Base-by-base conservation (phyloP, 2,888 invertebrate species). In the Eudasyphora cyanicolor region DNA sequence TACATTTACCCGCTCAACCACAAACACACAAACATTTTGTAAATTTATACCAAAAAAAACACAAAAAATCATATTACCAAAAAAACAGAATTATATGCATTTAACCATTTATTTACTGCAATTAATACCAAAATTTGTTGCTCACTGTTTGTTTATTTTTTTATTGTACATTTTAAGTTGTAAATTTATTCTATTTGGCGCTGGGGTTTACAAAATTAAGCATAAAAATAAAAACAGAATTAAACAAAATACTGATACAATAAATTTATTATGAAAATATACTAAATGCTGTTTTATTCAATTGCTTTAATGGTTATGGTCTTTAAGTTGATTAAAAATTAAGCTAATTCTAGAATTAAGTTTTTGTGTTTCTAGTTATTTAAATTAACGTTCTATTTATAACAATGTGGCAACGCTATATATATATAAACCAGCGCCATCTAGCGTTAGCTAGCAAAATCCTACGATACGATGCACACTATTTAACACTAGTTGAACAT, bases 31-130 rank as follows among this genome's bases (percentile, higher is more conserved):
- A 21, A n/a, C 12, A 57, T 12, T 32, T 57, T 69, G 49, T 69
- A 69, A 69, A 69, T 73, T 42, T 57, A 73, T 73, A 73, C 60
- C 73, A 73, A 73, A 60, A 54, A 54, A 19, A 21, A 54, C 29
- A 12, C 29, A 51, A 70, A 51, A 51, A 29, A 19, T 17, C 17
- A 62, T 32, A 12, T 71, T 71, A 71, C 71, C 54, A 71, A 71
- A 71, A 54, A 64, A 17, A 71, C 62, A 1, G 32, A 35, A 10
- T 17, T 21, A 38, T 64, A 67, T 73, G 73, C 73, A 73, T 73
- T 73, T 73, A 73, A 60, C 57, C 38, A 42, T 38, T 73, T 38
- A 51, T 29, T 57, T 57, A 73, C 17, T 57, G 73, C 57, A 57
- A 54, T 73, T 73, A 73, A 54, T 38, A 42, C 57, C 73, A 42